Percentiles rank a stretch among this genome's conserved stretches.
These are phyloP conservation scores for Ecdyonurus torrentis DNA, from an alignment of 2,888 invertebrate species.

Conservation along the genomic window DNA sequence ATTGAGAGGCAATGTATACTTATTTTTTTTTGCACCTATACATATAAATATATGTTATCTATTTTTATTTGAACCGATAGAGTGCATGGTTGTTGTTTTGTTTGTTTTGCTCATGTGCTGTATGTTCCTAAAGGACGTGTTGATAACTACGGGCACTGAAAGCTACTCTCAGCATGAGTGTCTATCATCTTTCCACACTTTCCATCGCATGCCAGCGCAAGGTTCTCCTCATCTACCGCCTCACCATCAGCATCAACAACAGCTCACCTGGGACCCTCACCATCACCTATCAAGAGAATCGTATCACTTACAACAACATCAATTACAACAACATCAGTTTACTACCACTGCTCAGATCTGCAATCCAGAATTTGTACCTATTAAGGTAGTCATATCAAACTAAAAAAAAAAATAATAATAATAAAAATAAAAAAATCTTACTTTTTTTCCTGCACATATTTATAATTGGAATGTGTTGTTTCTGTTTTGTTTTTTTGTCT, in stretches of 20 bases:
- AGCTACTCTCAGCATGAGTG: conserved; percentile 19
- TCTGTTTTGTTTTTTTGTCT: too few relatives aligned
- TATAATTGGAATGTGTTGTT: too few relatives aligned
- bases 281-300: conserved; percentile 7
- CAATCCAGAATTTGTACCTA: conserved; percentile 34
- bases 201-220: conserved; percentile 54
- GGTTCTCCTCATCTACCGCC: too few relatives aligned
- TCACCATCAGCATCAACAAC: conserved; percentile 26
- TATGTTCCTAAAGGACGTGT: conserved; percentile 29
- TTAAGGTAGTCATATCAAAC: conserved; percentile 25
- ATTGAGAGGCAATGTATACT: too few relatives aligned
- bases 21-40: too few relatives aligned
- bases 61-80: neutral
- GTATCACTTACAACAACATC: too few relatives aligned
- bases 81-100: neutral
- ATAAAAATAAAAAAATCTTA: neutral
- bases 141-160: conserved; percentile 13
- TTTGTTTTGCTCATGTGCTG: conserved; percentile 26
- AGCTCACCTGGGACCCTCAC: conserved; percentile 7
- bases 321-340: conserved; percentile 11
- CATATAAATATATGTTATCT: too few relatives aligned
- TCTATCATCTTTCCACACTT: conserved; percentile 31
- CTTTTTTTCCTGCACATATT: conserved; percentile 7
- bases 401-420: neutral
- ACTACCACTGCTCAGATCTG: conserved; percentile 14